Conservation (phyloP, 2,888 invertebrate species). For the Andrena bicolor region DNA sequence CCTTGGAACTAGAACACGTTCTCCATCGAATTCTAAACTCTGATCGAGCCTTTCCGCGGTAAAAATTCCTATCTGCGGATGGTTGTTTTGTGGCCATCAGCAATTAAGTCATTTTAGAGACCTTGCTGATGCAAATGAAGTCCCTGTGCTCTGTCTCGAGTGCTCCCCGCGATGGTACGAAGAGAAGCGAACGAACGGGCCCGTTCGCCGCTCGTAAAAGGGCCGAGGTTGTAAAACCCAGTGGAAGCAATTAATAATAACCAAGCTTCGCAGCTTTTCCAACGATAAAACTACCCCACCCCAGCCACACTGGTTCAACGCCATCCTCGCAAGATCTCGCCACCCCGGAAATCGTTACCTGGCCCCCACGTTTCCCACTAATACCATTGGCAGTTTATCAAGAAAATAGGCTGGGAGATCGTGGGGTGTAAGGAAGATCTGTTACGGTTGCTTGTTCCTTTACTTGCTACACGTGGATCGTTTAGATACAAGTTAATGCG, state of each 20-base stretch:
- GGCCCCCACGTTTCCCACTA: background rate
- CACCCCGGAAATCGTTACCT: constrained; percentile 14
- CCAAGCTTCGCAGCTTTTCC: constrained; percentile 60
- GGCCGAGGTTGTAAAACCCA: constrained; percentile 59
- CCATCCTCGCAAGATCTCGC: background rate
- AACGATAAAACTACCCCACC: constrained; percentile 46
- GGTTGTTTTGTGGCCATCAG: constrained; percentile 57
- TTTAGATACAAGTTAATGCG: background rate
- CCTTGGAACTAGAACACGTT: background rate
- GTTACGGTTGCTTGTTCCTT: background rate
- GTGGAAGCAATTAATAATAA: constrained; percentile 68
- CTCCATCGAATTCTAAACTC: constrained; percentile 5
- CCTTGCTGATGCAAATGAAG: constrained; percentile 73
- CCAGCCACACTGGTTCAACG: background rate
- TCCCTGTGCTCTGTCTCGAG: constrained; percentile 59
- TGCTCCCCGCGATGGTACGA: constrained; percentile 16
- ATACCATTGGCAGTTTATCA: constrained; percentile 1
- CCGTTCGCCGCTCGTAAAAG: constrained; percentile 74
- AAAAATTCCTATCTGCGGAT: constrained; percentile 56
- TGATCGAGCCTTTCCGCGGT: constrained; percentile 33
- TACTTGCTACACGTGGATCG: background rate
- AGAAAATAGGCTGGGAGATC: background rate
- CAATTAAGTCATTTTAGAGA: constrained; percentile 77
- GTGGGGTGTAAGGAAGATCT: background rate
- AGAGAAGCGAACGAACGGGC: constrained; percentile 37